Percentiles rank a stretch among this genome's conserved stretches.
Evolutionary conservation across 1,140 invertebrate genomes (phyloP).

Genomic region (Caenorhabditis latens): DNA sequence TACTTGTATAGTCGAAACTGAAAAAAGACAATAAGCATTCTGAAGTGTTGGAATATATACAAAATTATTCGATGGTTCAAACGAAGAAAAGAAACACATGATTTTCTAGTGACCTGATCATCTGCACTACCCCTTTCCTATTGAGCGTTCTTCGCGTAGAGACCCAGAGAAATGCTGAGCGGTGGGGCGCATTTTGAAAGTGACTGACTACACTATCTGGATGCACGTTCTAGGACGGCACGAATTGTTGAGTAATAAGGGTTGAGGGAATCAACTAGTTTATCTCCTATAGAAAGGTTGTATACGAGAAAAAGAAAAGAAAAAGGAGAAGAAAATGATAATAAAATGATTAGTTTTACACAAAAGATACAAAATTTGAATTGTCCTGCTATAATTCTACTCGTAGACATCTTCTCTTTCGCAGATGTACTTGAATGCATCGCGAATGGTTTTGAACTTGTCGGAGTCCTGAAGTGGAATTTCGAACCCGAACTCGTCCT

Average conservation of each 20-base stretch:
- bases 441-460: conserved; percentile 87
- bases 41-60: not conserved
- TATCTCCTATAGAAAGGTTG: not conserved
- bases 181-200: not conserved
- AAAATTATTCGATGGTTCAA: not conserved
- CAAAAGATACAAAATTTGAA: conserved; percentile 12
- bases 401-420: conserved; percentile 94
- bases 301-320: not conserved
- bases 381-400: conserved; percentile 78
- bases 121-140: not conserved
- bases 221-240: too few relatives aligned
- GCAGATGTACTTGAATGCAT: conserved; percentile 93
- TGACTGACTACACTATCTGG: not conserved
- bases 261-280: not conserved
- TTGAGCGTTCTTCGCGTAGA: not conserved
- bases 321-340: not conserved
- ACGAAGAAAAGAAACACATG: conserved; percentile 42
- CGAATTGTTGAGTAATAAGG: not conserved
- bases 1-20: not conserved
- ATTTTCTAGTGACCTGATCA: conserved; percentile 1
- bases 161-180: not conserved
- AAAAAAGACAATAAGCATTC: not conserved
- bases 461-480: conserved; percentile 99
- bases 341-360: conserved; percentile 26
- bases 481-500: conserved; percentile 99